A percentile compares a stretch with the other conserved stretches of the same genome.
Conservation (phyloP, 2,797 vertebrate genomes). For the Aphelocoma californica region DNA sequence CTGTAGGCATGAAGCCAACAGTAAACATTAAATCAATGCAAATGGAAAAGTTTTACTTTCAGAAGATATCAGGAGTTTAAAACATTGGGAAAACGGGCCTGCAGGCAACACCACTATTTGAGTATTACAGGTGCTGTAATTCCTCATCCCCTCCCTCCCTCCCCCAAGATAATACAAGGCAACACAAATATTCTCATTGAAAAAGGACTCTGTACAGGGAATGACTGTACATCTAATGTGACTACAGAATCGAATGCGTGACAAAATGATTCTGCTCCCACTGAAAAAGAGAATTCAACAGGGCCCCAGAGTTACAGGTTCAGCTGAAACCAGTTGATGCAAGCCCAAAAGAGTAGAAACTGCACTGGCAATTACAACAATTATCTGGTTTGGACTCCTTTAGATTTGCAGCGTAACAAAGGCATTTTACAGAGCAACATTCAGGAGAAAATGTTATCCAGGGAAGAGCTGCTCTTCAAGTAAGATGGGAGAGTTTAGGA, state of each 20-base stretch:
- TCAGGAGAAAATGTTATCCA: constrained; percentile 42
- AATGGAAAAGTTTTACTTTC: neutral
- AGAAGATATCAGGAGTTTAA: neutral
- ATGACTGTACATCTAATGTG: neutral
- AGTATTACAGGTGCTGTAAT: neutral
- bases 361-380: neutral
- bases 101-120: neutral
- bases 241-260: neutral
- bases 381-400: constrained; percentile 19
- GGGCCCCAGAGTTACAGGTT: neutral
- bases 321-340: constrained; percentile 29
- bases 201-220: constrained; percentile 37
- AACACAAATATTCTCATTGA: constrained; percentile 32
- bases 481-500: neutral
- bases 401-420: constrained; percentile 55
- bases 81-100: constrained; percentile 4
- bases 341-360: constrained; percentile 35
- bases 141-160: neutral
- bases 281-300: constrained; percentile 5
- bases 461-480: constrained; percentile 27
- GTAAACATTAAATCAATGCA: neutral
- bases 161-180: constrained; percentile 30
- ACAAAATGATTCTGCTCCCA: constrained; percentile 44
- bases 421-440: constrained; percentile 60
- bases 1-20: constrained; percentile 18